These are phyloP conservation scores for Spermophilus dauricus DNA, from an alignment of 2,113 vertebrate genomes.

Conservation along the genomic window DNA sequence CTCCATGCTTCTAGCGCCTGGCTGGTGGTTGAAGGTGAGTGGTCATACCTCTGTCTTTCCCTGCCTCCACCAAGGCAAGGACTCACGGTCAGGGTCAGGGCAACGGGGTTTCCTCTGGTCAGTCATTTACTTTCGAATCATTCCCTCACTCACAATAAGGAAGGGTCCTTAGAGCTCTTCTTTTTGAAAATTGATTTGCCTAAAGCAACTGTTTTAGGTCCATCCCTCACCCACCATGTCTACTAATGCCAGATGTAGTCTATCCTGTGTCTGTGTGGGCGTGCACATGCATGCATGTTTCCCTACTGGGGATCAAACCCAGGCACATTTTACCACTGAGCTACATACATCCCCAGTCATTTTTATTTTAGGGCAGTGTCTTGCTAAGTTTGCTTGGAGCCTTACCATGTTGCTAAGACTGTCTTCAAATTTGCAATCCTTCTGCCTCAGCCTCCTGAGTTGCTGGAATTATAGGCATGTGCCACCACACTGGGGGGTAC, in stretches of 20 bases:
- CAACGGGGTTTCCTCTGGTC: not conserved
- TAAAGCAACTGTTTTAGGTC: not conserved
- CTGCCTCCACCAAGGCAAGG: rapidly evolving
- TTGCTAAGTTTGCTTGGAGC: too few species aligned
- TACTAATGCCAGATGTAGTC: not conserved
- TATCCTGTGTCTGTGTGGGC: not conserved
- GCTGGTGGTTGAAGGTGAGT: slow-evolving; percentile 93
- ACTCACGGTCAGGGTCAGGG: not conserved
- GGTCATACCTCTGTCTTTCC: not conserved
- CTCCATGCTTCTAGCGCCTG: slow-evolving; percentile 90
- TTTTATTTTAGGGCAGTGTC: too few species aligned
- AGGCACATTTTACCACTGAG: too few species aligned
- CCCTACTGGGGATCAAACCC: too few species aligned
- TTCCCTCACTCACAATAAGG: too few species aligned
- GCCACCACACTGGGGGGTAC: too few species aligned
- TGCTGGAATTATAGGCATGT: too few species aligned
- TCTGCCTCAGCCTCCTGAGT: too few species aligned
- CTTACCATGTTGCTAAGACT: too few species aligned
- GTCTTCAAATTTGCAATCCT: too few species aligned
- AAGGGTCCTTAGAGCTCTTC: not conserved
- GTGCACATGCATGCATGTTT: too few species aligned
- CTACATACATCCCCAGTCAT: too few species aligned
- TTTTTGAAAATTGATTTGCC: not conserved
- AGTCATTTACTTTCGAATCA: not conserved
- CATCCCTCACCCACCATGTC: not conserved